Evolutionary conservation across 2,797 vertebrate genomes (phyloP).

Genomic region (Darevskia mixta): DNA sequence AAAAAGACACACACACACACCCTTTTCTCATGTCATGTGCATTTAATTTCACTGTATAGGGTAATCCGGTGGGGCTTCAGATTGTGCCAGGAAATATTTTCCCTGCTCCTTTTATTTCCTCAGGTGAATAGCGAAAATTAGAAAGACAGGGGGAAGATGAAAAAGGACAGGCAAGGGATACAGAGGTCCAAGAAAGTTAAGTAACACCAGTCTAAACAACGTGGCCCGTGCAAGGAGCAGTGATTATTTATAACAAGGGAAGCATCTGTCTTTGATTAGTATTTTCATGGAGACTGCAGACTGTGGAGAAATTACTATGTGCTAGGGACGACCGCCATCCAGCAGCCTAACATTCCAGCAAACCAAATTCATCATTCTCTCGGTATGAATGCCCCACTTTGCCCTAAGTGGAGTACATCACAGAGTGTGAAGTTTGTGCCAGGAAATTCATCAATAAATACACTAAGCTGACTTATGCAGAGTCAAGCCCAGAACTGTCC

Average conservation of each 20-base stretch:
- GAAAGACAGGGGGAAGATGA: slow-evolving; percentile 69
- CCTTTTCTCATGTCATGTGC: slow-evolving; percentile 76
- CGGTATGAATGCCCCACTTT: slow-evolving; percentile 77
- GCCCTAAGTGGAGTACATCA: slow-evolving; percentile 76
- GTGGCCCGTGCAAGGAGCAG: slow-evolving; percentile 60
- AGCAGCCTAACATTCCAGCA: slow-evolving; percentile 71
- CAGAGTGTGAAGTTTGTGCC: slow-evolving; percentile 70
- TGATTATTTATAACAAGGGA: slow-evolving; percentile 74
- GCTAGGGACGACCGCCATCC: slow-evolving; percentile 73
- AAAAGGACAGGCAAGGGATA: slow-evolving; percentile 69
- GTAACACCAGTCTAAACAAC: slow-evolving; percentile 77
- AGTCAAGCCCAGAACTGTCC: no score
- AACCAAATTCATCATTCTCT: slow-evolving; percentile 73
- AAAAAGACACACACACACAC: not conserved
- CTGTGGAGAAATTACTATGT: slow-evolving; percentile 64
- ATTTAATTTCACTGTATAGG: slow-evolving; percentile 77
- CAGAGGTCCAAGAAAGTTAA: slow-evolving; percentile 69
- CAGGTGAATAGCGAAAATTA: slow-evolving; percentile 74
- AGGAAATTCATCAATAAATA: slow-evolving; percentile 77
- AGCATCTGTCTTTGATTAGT: slow-evolving; percentile 81
- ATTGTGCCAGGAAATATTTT: slow-evolving; percentile 76
- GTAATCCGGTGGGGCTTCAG: slow-evolving; percentile 73
- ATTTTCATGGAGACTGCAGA: slow-evolving; percentile 73
- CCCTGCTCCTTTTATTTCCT: slow-evolving; percentile 72
- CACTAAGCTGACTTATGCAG: slow-evolving; percentile 44